Evolutionary conservation across 2,797 vertebrate genomes (phyloP), one percentile per base, ranked within the genome.

Genomic region (Karalla daura): DNA sequence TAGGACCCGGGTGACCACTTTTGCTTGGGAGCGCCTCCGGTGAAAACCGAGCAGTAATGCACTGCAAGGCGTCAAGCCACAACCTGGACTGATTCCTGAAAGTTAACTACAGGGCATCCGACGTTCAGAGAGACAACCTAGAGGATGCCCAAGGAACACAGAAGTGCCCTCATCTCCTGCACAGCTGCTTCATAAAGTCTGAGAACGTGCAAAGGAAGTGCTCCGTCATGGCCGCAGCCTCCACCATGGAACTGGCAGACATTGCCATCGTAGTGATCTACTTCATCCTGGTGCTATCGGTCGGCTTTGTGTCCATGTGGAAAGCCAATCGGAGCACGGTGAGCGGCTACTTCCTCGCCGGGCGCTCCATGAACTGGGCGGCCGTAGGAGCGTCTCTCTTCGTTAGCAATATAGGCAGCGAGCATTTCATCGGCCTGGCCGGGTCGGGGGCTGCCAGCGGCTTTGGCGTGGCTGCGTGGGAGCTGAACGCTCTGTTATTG

Each of bases 321-420:
- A 97, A 94, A 84, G 93, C 93, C 86, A 98, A 96, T 77, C 94
- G 93, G 69, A 96, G 90, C 94, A 96, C 96, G 17, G 95, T 98
- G 68, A 97, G 93, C 32, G 96, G 96, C 84, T 98, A 98, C 92
- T 98, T 98, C 85, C 92, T 98, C 60, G 97, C 96, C 9, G 97
- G 96, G 67, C 95, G 96, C 83, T 95, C 95, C 78, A 97, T 98
- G 96, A 96, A 94, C 51, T 98, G 97, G 96, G 91, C 92, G 9
- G 94, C 95, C 1, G 86, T 98, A 15, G 96, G 97, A 61, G 96
- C 96, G 41, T 98, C 97, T 27, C 93, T 98, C 8, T 98, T 98
- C 84, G 97, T 98, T 88, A 98, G 97, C 94, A 98, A 98, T 94
- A 98, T 98, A 60, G 97, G 97, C 84, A 98, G 97, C 46, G 96